These are phyloP conservation scores for Aporophyla lueneburgensis DNA, from an alignment of 2,888 invertebrate species.

Conservation along the genomic window DNA sequence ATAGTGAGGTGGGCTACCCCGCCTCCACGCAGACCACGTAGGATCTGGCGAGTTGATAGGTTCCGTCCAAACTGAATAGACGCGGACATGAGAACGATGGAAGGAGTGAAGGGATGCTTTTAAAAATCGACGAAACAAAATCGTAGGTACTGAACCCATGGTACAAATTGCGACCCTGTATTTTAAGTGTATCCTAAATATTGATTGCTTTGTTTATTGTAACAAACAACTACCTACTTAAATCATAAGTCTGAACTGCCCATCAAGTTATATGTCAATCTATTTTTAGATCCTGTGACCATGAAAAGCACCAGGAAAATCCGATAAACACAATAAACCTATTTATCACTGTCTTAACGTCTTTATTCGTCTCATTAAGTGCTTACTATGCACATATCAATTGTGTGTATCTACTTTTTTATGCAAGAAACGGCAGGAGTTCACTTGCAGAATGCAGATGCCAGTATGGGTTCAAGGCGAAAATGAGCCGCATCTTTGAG, in stretches of 20 bases:
- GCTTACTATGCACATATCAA: slow-evolving; percentile 55
- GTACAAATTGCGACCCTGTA: no score
- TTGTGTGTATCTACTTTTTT: slow-evolving; percentile 53
- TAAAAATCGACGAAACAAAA: no score
- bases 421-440: slow-evolving; percentile 38
- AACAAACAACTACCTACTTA: slow-evolving; percentile 9
- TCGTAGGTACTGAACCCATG: no score
- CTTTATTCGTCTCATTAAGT: slow-evolving; percentile 51
- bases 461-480: slow-evolving; percentile 71
- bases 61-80: no score
- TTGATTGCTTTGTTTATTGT: neutral
- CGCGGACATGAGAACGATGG: no score
- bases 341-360: slow-evolving; percentile 32
- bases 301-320: slow-evolving; percentile 51
- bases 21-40: no score
- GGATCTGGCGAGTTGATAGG: no score
- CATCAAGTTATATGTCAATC: neutral
- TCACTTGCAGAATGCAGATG: slow-evolving; percentile 63
- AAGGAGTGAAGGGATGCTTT: no score
- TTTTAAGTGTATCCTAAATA: slow-evolving; percentile 14
- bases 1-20: no score
- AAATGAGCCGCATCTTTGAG: slow-evolving; percentile 41
- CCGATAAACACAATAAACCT: slow-evolving; percentile 27
- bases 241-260: neutral
- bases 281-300: slow-evolving; percentile 27